These are phyloP conservation scores for Anthopleura xanthogrammica DNA, from an alignment of 92 coral and sea anemone genomes.

Conservation along the genomic window DNA sequence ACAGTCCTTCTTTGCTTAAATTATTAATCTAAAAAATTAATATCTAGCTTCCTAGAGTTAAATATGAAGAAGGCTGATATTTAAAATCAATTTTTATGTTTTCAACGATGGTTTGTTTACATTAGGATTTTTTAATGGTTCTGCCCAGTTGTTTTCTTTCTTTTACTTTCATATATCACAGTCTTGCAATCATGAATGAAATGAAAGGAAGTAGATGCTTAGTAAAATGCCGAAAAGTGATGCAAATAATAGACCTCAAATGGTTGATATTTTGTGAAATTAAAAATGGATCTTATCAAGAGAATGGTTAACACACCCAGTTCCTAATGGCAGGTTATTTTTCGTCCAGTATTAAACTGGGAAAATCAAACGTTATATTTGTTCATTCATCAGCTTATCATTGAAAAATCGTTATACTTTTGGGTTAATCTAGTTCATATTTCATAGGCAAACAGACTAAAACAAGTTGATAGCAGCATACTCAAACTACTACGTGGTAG, in stretches of 20 bases:
- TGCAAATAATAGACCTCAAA: too few species aligned
- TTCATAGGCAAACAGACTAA: background rate
- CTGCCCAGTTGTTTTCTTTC: too few species aligned
- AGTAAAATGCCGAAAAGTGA: too few species aligned
- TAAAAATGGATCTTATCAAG: too few species aligned
- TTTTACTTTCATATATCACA: too few species aligned
- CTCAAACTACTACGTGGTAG: background rate
- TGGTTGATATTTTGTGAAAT: too few species aligned
- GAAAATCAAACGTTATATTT: background rate
- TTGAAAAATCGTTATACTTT: background rate
- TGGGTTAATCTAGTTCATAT: background rate
- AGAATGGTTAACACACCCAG: conserved; percentile 23
- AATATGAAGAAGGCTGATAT: background rate
- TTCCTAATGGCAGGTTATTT: conserved; percentile 6
- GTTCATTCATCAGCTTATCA: background rate
- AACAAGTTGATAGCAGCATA: background rate
- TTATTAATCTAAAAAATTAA: background rate
- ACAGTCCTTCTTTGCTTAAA: background rate
- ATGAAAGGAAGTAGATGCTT: too few species aligned
- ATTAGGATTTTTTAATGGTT: too few species aligned
- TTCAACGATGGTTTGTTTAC: too few species aligned
- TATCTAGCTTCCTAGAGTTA: background rate
- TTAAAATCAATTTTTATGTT: background rate
- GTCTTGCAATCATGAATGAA: too few species aligned
- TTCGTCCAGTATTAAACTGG: background rate